These are phyloP conservation scores for Microcebus jonahi DNA, from an alignment of 2,113 vertebrate species.

Conservation along the genomic window DNA sequence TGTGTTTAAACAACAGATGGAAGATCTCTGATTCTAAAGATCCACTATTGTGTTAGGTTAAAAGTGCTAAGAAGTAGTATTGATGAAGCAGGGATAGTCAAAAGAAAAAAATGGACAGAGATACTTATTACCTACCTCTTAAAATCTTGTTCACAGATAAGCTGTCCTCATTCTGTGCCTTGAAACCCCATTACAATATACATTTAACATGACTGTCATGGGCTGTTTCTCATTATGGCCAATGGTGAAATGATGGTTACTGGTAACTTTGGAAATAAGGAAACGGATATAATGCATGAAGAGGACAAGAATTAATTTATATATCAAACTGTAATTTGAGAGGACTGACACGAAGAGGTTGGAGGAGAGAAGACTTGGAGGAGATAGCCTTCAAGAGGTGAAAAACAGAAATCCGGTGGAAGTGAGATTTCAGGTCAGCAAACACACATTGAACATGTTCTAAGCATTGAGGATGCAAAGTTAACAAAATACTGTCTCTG, in stretches of 20 bases:
- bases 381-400: background rate
- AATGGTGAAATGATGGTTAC: slow-evolving; percentile 12
- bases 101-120: slow-evolving; percentile 16
- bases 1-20: slow-evolving; percentile 35
- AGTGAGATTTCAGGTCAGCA: background rate
- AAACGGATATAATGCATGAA: background rate
- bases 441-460: background rate
- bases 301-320: background rate
- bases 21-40: slow-evolving; percentile 18
- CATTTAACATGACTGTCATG: background rate
- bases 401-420: background rate
- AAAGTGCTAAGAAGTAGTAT: slow-evolving; percentile 23
- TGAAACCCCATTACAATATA: background rate
- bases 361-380: background rate
- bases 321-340: background rate
- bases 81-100: background rate
- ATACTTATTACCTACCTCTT: slow-evolving; percentile 35
- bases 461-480: background rate
- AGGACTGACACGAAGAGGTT: background rate
- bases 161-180: background rate
- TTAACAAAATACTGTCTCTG: background rate
- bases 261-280: slow-evolving; percentile 32
- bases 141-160: slow-evolving; percentile 42
- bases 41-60: slow-evolving; percentile 12
- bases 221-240: slow-evolving; percentile 14